Percentiles rank a stretch among this genome's conserved stretches.
phyloP scores from a whole-genome alignment of 2,113 vertebrate genomes.

The Ia io region DNA sequence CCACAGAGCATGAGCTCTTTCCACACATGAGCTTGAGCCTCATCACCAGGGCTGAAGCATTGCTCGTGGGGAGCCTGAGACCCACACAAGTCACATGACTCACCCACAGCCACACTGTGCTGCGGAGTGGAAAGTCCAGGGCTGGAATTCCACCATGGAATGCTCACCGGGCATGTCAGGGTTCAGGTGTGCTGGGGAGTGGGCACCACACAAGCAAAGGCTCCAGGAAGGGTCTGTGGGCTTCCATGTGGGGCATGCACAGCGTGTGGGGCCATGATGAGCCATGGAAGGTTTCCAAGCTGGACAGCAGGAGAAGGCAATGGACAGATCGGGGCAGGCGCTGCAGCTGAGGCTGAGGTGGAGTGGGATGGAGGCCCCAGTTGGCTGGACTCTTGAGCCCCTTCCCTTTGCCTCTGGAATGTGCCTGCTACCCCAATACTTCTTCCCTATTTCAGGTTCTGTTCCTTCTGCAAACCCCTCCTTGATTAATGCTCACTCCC shows the following conservation, averaged over 20 bases:
- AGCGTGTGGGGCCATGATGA: fast-evolving
- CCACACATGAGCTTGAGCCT: neutral
- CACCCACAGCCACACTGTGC: neutral
- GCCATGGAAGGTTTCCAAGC: neutral
- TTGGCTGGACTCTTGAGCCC: neutral
- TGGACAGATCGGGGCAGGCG: too few species aligned
- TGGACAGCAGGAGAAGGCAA: neutral
- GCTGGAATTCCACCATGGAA: neutral
- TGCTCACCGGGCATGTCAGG: fast-evolving
- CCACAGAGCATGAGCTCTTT: fast-evolving
- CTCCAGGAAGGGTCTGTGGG: too few species aligned
- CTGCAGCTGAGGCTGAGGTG: neutral
- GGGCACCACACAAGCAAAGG: neutral
- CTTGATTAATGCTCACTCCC: neutral
- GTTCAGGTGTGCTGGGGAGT: too few species aligned
- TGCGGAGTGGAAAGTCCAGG: too few species aligned
- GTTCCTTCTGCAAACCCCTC: neutral
- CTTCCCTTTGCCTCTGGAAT: too few species aligned
- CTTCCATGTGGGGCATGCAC: too few species aligned
- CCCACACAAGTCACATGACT: neutral
- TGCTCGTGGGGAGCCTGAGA: neutral
- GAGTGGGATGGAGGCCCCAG: neutral
- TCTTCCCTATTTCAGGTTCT: neutral
- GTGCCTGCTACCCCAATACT: neutral
- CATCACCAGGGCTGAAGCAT: neutral